Evolutionary conservation across 2,113 vertebrate species (phyloP).

Genomic region (Pongo pygmaeus): DNA sequence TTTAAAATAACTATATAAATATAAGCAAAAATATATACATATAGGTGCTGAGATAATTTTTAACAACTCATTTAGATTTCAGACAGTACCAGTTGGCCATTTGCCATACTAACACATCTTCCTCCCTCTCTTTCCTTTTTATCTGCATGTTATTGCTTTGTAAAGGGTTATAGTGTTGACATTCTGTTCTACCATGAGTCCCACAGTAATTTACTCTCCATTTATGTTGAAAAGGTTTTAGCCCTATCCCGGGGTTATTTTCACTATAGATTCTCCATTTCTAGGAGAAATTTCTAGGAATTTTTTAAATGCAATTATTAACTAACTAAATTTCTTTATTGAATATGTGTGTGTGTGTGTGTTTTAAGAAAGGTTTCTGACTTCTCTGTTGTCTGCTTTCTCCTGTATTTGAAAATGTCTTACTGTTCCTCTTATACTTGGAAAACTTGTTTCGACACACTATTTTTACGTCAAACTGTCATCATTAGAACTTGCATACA

Average conservation of each 20-base stretch:
- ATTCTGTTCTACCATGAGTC: neutral
- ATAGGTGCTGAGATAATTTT: neutral
- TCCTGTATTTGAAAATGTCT: neutral
- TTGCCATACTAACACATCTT: neutral
- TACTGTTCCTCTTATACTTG: neutral
- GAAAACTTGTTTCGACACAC: neutral
- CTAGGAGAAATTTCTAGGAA: neutral
- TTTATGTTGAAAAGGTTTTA: conserved; percentile 14
- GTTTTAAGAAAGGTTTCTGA: neutral
- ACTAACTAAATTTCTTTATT: neutral
- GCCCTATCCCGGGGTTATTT: neutral
- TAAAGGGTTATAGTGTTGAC: neutral
- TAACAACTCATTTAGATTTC: neutral
- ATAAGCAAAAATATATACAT: neutral
- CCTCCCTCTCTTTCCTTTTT: neutral
- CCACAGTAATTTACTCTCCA: neutral
- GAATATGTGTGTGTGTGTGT: neutral
- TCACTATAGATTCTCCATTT: neutral
- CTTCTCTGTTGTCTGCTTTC: neutral
- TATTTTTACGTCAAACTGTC: neutral
- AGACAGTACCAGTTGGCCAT: neutral
- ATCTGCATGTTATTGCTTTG: neutral
- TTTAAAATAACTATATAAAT: neutral
- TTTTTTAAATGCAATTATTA: neutral
- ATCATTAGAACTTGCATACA: neutral